Base-by-base conservation (phyloP, 2,888 invertebrate species). In the Ypsolopha sequella region DNA sequence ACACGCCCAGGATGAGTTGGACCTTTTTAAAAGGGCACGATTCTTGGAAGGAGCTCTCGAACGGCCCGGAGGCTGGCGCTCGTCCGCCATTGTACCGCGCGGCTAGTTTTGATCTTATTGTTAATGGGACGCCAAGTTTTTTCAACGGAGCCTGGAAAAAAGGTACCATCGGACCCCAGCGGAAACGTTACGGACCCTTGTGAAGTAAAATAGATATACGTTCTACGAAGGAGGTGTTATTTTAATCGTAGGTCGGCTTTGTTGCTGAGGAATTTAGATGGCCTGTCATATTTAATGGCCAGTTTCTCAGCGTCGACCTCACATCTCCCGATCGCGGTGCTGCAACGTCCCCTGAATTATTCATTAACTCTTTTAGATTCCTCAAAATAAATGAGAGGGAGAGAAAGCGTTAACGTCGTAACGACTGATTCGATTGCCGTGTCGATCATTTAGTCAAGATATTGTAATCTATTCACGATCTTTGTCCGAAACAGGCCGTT, bases 101-200 rank as follows among this genome's bases (percentile, higher is more conserved):
- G 84, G 85, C 82, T 80, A 82, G 81, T 85, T 86, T 86, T 86
- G 85, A 85, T 85, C 80, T 84, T 82, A 85, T 86, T 85, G 78
- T 86, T 85, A 85, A 82, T 84, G 81, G 84, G 84, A 84, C 82
- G 82, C 82, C 78, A 82, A 74, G 79, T 82, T 86, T 86, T 86
- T 86, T 86, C 74, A 74, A 73, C 65, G 58, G 64, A 64, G 69
- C 70, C 73, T 70, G 82, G 81, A 84, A 86, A 86, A 82, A 79
- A 78, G 70, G 77, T 79, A 82, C 77, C 80, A 76, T 76, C 77
- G 75, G 77, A 76, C 73, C 84, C 81, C 84, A 80, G 75, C 85
- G 85, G 85, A 85, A 85, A 85, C 81, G 82, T 84, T 82, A 82
- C 76, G 79, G 78, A 72, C 78, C 80, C 81, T 79, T 81, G 71